phyloP scores from a whole-genome alignment of 1,140 invertebrate species.

The Hestina assimilis region DNA sequence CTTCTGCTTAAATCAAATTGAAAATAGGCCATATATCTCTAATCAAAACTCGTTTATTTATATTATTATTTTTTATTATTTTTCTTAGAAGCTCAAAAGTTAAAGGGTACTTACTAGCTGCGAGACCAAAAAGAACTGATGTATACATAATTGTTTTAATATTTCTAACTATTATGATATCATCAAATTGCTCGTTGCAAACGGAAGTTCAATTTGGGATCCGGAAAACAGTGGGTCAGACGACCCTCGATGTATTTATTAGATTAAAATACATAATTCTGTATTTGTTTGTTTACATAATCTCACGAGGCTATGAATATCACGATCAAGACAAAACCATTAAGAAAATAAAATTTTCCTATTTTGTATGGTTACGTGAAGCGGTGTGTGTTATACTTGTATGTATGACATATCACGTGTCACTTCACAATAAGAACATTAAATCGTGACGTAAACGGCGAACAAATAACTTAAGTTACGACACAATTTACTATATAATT shows the following conservation, averaged over 20 bases:
- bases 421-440: slow-evolving; percentile 30
- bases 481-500: slow-evolving; percentile 15
- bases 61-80: too few relatives aligned
- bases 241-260: neutral
- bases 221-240: neutral
- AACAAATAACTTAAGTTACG: slow-evolving; percentile 25
- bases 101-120: too few relatives aligned
- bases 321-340: neutral
- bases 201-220: neutral
- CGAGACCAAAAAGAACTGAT: neutral
- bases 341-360: neutral
- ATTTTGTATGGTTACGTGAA: slow-evolving; percentile 4
- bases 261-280: neutral
- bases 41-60: too few relatives aligned
- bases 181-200: neutral
- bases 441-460: slow-evolving; percentile 36
- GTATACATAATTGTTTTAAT: neutral
- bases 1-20: too few relatives aligned
- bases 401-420: slow-evolving; percentile 44
- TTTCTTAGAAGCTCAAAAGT: too few relatives aligned
- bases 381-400: slow-evolving; percentile 5
- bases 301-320: neutral
- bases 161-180: too few relatives aligned
- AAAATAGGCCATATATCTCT: too few relatives aligned
- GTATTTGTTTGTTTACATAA: neutral